Conservation (phyloP, 1,140 invertebrate species). For the Lepidurus packardi region DNA sequence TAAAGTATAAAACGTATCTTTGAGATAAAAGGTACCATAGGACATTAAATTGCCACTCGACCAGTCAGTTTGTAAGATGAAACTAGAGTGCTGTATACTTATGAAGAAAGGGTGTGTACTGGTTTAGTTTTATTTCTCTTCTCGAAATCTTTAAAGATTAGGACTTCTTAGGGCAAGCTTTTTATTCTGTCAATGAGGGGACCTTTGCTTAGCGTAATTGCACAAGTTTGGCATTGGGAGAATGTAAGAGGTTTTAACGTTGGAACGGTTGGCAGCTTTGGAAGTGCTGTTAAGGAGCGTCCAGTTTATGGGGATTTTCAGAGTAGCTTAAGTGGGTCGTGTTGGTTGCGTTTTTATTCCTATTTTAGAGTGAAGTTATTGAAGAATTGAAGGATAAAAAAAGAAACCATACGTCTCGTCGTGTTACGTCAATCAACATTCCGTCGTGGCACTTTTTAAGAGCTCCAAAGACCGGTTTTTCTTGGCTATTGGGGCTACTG, state of each 20-base stretch:
- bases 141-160: no score
- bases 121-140: no score
- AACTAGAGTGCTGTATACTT: no score
- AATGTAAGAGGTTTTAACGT: neutral
- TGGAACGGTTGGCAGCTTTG: neutral
- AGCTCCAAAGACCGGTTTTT: neutral
- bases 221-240: neutral
- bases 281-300: neutral
- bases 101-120: no score
- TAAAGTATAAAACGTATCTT: no score
- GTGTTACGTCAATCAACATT: constrained; percentile 5
- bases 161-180: neutral
- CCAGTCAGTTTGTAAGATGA: no score
- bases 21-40: no score
- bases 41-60: no score
- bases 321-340: neutral
- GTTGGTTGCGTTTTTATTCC: neutral
- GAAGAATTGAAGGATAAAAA: neutral
- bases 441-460: neutral
- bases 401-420: neutral
- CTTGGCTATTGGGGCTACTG: constrained; percentile 10
- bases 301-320: neutral
- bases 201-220: neutral
- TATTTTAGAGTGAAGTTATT: neutral
- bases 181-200: neutral